Conservation (phyloP, 1,140 invertebrate genomes). For the Heliconius nattereri region DNA sequence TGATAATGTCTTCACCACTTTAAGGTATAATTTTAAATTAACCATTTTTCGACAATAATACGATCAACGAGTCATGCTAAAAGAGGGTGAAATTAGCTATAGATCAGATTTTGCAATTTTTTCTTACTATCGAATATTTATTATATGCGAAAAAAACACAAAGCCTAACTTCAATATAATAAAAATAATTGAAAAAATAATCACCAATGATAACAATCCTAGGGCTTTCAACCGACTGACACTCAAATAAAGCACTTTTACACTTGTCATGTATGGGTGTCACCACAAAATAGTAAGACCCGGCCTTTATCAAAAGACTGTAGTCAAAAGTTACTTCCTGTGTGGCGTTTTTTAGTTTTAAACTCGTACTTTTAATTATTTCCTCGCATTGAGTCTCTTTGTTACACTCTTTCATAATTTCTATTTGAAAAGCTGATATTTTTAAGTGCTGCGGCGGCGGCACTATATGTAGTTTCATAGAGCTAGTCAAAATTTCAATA, state of each 20-base stretch:
- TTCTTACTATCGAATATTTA: too few species aligned
- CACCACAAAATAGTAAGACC: conserved; percentile 62
- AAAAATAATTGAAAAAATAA: conserved; percentile 22
- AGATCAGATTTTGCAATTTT: too few species aligned
- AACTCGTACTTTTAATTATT: conserved; percentile 43
- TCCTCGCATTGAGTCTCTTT: conserved; percentile 48
- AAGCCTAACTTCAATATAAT: too few species aligned
- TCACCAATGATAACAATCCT: conserved; percentile 62
- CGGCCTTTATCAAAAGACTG: conserved; percentile 53
- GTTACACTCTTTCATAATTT: conserved; percentile 55
- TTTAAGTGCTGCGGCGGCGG: conserved; percentile 62
- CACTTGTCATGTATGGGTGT: conserved; percentile 60
- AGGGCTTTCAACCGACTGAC: conserved; percentile 59
- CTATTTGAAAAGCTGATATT: conserved; percentile 56
- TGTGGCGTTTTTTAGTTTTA: conserved; percentile 48
- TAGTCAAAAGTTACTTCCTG: conserved; percentile 64
- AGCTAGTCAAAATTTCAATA: conserved; percentile 59
- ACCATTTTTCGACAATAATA: too few species aligned
- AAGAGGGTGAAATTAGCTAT: too few species aligned
- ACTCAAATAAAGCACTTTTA: conserved; percentile 35
- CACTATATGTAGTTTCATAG: conserved; percentile 63
- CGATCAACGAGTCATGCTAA: too few species aligned
- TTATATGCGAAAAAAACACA: too few species aligned
- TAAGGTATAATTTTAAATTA: too few species aligned
- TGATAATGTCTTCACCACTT: too few species aligned